Evolutionary conservation across 2,797 vertebrate species (phyloP).

Genomic region (Argya squamiceps): DNA sequence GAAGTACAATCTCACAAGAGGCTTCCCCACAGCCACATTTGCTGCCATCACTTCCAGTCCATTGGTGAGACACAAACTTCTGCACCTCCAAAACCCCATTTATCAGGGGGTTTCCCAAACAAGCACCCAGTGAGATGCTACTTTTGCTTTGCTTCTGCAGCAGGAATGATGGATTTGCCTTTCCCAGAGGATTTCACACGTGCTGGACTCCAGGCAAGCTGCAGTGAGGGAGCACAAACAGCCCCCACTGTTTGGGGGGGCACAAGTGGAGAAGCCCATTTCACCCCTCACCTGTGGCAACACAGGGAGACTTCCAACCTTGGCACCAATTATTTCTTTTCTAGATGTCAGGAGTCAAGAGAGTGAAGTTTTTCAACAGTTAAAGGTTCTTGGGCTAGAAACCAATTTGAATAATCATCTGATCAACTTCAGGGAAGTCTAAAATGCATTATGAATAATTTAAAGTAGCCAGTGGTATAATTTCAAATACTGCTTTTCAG

Average conservation of each 20-base stretch:
- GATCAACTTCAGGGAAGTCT: neutral
- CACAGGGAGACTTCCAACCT: neutral
- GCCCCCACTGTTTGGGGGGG: neutral
- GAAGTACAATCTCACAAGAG: neutral
- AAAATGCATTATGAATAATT: neutral
- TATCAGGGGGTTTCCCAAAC: neutral
- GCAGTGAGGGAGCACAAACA: neutral
- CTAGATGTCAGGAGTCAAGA: neutral
- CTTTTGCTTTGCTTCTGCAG: neutral
- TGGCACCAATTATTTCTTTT: neutral
- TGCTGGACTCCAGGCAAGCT: neutral
- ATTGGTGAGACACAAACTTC: neutral
- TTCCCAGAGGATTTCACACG: neutral
- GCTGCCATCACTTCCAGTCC: neutral
- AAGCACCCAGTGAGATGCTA: neutral
- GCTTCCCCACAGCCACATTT: neutral
- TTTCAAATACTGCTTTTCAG: neutral
- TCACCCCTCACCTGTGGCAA: neutral
- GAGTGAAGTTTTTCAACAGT: neutral
- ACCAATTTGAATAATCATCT: neutral
- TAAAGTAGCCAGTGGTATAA: neutral
- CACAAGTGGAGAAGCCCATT: neutral
- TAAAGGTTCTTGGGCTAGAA: neutral
- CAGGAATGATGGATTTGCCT: neutral
- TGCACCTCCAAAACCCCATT: neutral